A percentile compares a stretch with the other conserved stretches of the same genome.
Conservation (phyloP, 1,140 invertebrate species). For the Leptinotarsa lineolata region DNA sequence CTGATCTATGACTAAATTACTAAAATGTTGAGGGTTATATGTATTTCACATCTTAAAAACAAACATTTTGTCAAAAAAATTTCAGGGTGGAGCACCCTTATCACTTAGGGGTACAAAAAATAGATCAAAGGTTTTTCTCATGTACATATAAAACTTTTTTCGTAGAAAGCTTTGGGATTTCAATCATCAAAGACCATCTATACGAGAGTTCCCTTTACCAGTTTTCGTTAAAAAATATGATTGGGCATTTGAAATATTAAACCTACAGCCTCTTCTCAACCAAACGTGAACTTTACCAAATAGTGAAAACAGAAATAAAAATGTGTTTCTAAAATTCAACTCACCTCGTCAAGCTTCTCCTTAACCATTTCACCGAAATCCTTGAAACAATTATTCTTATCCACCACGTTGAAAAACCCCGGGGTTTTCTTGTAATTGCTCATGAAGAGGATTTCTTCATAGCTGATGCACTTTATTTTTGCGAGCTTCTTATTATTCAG, state of each 20-base stretch:
- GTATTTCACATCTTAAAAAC: too few relatives aligned
- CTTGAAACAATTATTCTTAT: conserved; percentile 41
- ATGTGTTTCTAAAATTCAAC: neutral
- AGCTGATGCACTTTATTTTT: conserved; percentile 30
- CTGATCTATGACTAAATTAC: too few relatives aligned
- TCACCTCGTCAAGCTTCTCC: conserved; percentile 28
- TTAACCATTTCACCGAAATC: conserved; percentile 29
- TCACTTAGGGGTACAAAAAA: too few relatives aligned
- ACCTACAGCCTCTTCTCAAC: neutral
- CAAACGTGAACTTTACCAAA: neutral
- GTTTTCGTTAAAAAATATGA: neutral
- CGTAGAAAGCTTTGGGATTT: neutral
- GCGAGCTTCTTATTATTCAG: conserved; percentile 25
- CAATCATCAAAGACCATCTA: neutral
- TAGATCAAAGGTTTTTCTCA: too few relatives aligned
- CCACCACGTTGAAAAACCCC: conserved; percentile 37
- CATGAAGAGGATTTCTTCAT: conserved; percentile 35
- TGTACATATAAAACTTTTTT: too few relatives aligned
- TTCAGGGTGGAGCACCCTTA: too few relatives aligned
- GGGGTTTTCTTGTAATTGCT: conserved; percentile 34
- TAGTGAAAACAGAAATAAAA: neutral
- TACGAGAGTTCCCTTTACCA: neutral
- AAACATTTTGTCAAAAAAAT: too few relatives aligned
- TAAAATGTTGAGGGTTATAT: too few relatives aligned
- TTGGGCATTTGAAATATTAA: neutral